Evolutionary conservation across 2,797 vertebrate genomes (phyloP), one percentile per base, ranked within the genome.

Genomic region (Paramormyrops hopkinsi): DNA sequence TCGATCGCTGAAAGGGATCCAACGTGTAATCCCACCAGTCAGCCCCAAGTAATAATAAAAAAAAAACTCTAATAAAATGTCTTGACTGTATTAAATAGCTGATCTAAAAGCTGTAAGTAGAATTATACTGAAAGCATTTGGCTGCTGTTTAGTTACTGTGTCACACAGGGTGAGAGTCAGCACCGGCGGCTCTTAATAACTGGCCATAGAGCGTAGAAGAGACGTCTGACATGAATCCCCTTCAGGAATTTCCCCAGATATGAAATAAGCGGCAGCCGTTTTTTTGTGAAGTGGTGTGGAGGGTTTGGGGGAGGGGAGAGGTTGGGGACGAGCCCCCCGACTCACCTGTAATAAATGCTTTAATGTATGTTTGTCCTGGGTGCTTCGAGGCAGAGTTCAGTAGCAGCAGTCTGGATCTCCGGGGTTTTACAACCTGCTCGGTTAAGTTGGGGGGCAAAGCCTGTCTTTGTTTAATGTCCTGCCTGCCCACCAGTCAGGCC

Each of bases 41-140:
- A 84, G 41, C 82, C 44, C 46, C n/a, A 84, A 84, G 44, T 48
- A 11, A 84, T 46, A 82, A 82, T 14, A 82, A 76, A 41, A 84
- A 83, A 44, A 84, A 48, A 48, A 9, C 41, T 48, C 44, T 84
- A 44, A 48, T 76, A 76, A 76, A 79, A 79, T 79, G 73, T 79
- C 65, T 69, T 22, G 8, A 84, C 82, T 84, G 46, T 22, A 84
- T 48, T 84, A 84, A 46, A 84, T 41, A 50, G 82, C 82, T 84
- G 82, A 84, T 84, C 41, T 48, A 50, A 84, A 84, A 84, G 41
- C 46, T 84, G 46, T 84, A 84, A 84, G 82, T 25, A 50, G 41
- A 84, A 50, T 48, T 50, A 22, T 84, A 25, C 82, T 50, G 41
- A 50, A 9, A n/a, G 82, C 82, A 4, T 84, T 84, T 50, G 41